Evolutionary conservation across 2,888 invertebrate genomes (phyloP), one percentile per base, ranked within the genome.

Genomic region (Cosmia pyralina): DNA sequence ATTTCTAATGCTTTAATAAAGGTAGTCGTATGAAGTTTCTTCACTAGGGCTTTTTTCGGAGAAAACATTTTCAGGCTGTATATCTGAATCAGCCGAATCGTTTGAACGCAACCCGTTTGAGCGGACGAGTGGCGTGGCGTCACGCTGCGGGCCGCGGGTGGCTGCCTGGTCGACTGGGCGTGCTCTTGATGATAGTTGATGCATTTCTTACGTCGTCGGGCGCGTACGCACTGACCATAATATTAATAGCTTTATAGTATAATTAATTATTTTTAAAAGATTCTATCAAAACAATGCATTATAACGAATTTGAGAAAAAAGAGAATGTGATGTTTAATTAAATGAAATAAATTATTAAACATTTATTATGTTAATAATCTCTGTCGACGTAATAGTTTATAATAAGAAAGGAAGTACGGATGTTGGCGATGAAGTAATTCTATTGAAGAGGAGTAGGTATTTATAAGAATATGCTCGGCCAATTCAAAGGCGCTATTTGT

Each of bases 291-390:
- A 48, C 15, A 57, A 71, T 76, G 67, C 57, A 82, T 71, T 53
- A n/a, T 59, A 67, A 75, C 28, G 57, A 74, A 75, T 63, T 70
- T 72, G 50, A 46, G 53, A 63, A 69, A 44, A 48, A 62, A 53
- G 22, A 28, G 62, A 66, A 73, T 69, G 66, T 75, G 64, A 75
- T 67, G 52, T 63, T 65, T 52, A 46, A 48, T 48, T 22, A 72
- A 58, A 70, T 74, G 44, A 75, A 77, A 66, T 73, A 70, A 72
- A 73, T 68, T n/a, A 75, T 73, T 62, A 50, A 72, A 64, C 69
- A 60, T 73, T 60, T 69, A 58, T 53, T 63, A 72, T 63, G 53
- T 52, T 77, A 52, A 72, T 74, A 82, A 75, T 74, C 67, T 77
- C 66, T 64, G 69, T 70, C 71, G 66, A 72, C 70, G 28, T 58